Evolutionary conservation across 2,113 vertebrate species (phyloP).

Genomic region (Eira barbara): DNA sequence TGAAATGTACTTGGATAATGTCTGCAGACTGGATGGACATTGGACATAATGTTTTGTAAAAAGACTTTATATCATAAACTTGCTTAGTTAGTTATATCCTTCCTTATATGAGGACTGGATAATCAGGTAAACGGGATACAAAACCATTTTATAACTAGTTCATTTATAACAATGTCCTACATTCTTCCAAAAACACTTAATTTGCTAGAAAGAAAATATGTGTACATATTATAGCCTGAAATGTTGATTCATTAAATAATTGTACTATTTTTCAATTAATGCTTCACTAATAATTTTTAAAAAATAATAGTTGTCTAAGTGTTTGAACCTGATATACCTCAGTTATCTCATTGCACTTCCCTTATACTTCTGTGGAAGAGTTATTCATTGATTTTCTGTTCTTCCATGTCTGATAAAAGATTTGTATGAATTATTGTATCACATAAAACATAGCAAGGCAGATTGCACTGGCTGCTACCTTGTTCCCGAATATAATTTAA

Average conservation of each 20-base stretch:
- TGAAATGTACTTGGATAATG: neutral
- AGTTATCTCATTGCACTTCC: neutral
- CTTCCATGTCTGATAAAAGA: neutral
- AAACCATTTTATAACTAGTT: neutral
- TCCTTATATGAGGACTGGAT: neutral
- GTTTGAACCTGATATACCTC: neutral
- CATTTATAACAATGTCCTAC: neutral
- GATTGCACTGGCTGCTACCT: neutral
- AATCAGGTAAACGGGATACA: neutral
- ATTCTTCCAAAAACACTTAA: neutral
- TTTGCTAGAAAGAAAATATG: neutral
- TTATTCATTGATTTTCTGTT: neutral
- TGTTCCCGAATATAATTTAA: constrained; percentile 26
- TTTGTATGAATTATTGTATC: constrained; percentile 12
- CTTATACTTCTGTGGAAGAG: neutral
- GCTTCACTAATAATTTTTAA: neutral
- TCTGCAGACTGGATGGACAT: neutral
- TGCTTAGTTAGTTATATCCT: neutral
- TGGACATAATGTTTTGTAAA: neutral
- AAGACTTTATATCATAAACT: neutral
- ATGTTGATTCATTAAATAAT: neutral
- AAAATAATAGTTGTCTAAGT: neutral
- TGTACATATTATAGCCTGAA: neutral
- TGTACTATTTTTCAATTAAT: neutral
- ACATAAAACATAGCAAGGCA: neutral